Conservation (phyloP, 2,113 vertebrate species). For the Pongo pygmaeus region DNA sequence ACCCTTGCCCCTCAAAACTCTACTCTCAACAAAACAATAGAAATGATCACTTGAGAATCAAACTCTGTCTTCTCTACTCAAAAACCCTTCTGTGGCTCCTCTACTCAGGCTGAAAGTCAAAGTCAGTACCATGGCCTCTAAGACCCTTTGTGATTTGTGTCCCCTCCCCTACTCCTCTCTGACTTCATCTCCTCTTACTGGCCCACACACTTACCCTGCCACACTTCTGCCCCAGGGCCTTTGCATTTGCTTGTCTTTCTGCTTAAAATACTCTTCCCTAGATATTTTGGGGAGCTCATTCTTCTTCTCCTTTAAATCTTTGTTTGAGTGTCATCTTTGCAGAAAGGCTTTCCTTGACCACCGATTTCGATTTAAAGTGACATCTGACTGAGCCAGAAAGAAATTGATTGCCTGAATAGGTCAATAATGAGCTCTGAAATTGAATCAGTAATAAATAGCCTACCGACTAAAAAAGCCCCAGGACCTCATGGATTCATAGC, state of each 20-base stretch:
- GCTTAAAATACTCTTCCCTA: neutral
- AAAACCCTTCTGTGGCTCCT: neutral
- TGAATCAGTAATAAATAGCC: too few relatives aligned
- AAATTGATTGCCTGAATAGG: too few relatives aligned
- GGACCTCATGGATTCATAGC: too few relatives aligned
- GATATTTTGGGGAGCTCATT: neutral
- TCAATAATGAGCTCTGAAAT: too few relatives aligned
- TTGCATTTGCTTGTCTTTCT: neutral
- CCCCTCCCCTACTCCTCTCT: neutral
- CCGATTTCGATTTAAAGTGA: neutral
- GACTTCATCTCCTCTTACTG: neutral
- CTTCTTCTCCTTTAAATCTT: neutral
- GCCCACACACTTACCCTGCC: neutral
- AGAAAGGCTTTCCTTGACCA: neutral
- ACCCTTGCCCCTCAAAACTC: neutral
- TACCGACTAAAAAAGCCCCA: too few relatives aligned
- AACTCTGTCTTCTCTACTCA: neutral
- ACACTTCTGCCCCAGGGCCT: neutral
- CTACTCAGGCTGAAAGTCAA: neutral
- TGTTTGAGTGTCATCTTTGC: neutral
- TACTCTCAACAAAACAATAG: neutral
- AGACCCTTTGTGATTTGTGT: neutral
- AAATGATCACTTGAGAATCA: neutral
- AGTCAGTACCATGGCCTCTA: neutral
- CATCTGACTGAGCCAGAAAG: neutral